Base-by-base conservation (phyloP, 2,797 vertebrate genomes). In the Tragopan temminckii region DNA sequence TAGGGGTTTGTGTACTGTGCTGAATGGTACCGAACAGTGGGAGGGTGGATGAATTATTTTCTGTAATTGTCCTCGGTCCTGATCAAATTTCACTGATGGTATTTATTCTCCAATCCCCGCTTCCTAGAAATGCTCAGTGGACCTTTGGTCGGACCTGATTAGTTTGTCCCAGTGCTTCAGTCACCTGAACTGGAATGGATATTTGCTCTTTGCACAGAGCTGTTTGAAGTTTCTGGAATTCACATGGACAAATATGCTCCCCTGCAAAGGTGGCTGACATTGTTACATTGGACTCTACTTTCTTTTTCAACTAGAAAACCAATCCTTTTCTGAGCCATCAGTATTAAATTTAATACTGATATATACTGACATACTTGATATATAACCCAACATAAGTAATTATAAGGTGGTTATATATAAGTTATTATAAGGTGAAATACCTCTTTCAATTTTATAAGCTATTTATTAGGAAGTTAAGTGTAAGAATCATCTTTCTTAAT, bases 121-220 rank as follows among this genome's bases (percentile, higher is more conserved):
- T 89, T 85, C 58, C 62, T 83, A 59, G 79, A 93, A 96, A 72
- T 55, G 72, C 8, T 77, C 58, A 3, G 31, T 83, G 84, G 72
- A 90, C 92, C 82, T 95, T 94, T 90, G 80, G 84, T 88, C 38
- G 55, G 33, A 63, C 46, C 55, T 9, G 38, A 33, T 80, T 21
- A 50, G 23, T 90, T 84, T 77, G 80, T 61, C 40, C 12, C 20
- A 7, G 27, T 53, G 88, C 53, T 80, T 72, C 50, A 55, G 86
- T 40, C 58, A 64, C 48, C 50, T 92, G 52, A 83, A 5, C 55
- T 4, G 55, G 21, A 27, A 68, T 79, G 43, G 72, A 92, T 87
- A 94, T 95, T 95, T 95, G 94, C 67, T 92, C 96, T 94, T 95
- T 94, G 90, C 71, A 61, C 72, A 43, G 55, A 25, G 66, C 59